Evolutionary conservation across 2,888 invertebrate genomes (phyloP), one percentile per base, ranked within the genome.

Genomic region (Megalurothrips usitatus): DNA sequence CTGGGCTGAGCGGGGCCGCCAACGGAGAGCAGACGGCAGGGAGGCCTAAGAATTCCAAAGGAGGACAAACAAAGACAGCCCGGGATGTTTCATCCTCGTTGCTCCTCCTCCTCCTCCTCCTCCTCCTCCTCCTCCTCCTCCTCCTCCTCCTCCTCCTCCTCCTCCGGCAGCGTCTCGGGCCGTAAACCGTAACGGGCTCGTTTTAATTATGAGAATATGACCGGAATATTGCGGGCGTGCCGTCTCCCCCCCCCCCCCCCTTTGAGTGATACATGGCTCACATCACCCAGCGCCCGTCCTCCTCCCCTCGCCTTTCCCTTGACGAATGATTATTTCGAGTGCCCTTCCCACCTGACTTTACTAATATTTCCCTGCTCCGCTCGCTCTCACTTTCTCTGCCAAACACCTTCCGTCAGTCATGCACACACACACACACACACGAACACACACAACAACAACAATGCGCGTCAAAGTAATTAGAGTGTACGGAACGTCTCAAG

Each of bases 181-280:
- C 58, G 58, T 58, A 58, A 58, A 58, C 58, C 58, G 58, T 58
- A 58, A 58, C 58, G 58, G 58, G 19, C 19, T 19, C 58, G 58
- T 58, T 58, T 58, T 58, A 58, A 58, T 58, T 58, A 58, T 58
- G 58, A 9, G 58, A 58, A 58, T 58, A 58, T 58, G 58, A 58
- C 58, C 58, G 58, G 58, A 58, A 58, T 58, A 58, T 58, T 58
- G 58, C 58, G 58, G 52, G 52, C 14, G 52, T 19, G 52, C 23
- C 68, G 68, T 10, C 52, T 10, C 52, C 34, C 2, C 52, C 52
- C 52, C 52, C 6, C 52, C 10, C 52, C 52, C 19, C 52, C n/a
- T n/a, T n/a, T n/a, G 10, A 12, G 14, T 43, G 34, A 43, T 43
- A 43, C 34, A 43, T 43, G 34, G 34, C 10, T 10, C 52, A 52